Evolutionary conservation across 92 coral and sea anemone species (phyloP), one percentile per base, ranked within the genome.

Genomic region (Micromussa lordhowensis): DNA sequence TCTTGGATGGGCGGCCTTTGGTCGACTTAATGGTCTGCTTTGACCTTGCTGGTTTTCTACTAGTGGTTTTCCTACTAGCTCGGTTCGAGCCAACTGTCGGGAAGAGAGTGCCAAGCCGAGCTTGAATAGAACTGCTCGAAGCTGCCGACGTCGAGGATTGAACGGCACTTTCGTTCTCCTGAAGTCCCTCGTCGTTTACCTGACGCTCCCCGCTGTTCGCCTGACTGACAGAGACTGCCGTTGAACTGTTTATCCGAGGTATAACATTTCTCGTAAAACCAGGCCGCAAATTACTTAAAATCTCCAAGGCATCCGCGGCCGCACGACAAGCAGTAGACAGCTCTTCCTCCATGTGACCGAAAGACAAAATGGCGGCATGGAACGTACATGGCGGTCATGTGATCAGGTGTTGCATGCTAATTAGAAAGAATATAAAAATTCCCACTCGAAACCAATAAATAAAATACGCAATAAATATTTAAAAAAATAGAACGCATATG

Each of bases 81-180:
- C 82, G 82, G 82, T 78, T 78, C 68, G 82, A 78, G 28, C 82
- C 82, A 78, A 78, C 18, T 22, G 82, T 78, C 19, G 82, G 82
- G 51, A 78, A 78, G n/a, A 78, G 68, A 49, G 58, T 78, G 66
- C 68, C 82, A 17, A 40, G 82, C 82, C 82, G 63, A 22, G 68
- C 68, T 78, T 78, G 82, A 78, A 44, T 78, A 78, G 49, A 54
- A 57, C 82, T 78, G 69, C 21, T 78, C 11, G 64, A 19, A 5
- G 38, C 36, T 78, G 64, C 69, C 82, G 36, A 78, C 32, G 53
- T 29, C 53, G 78, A 29, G 78, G 77, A 72, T 21, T 72, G 77
- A 72, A 72, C 12, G 77, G 51, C 77, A 72, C 19, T 1, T 74
- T 74, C 28, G 78, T 78, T 55, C 82, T 9, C 16, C 38, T 40